Evolutionary conservation across 2,797 vertebrate genomes (phyloP), one percentile per base, ranked within the genome.

Genomic region (Rhynchotus rufescens): DNA sequence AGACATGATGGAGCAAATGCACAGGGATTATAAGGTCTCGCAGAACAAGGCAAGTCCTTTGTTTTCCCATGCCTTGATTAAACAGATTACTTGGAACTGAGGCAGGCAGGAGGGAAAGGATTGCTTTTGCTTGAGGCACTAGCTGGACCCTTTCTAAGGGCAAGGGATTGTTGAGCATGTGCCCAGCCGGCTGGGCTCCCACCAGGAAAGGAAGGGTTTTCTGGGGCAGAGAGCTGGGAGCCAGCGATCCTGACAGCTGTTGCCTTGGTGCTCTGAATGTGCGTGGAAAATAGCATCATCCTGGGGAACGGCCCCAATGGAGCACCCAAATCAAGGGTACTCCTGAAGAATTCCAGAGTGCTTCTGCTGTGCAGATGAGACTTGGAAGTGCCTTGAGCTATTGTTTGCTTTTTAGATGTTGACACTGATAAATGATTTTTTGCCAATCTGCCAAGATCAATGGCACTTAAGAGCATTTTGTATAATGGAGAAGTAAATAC

Each of bases 1-100:
- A 3, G 75, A 79, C 23, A 77, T 96, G 47, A 95, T 97, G 79
- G 95, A 97, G 36, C 97, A 97, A 88, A 90, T 97, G 93, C 94
- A 86, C 61, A 95, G 95, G 83, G 97, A 97, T 59, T 96, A 97
- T 54, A 81, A 93, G 32, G 69, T 84, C 62, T 87, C 94, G 8
- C 94, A 90, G 73, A 96, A 84, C 69, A 36, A 82, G 84, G 97
- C 97, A 61, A 96, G 96, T 95, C 30, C 38, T 45, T 71, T 26
- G 4, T 30, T 60, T 30, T 14, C 30, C 52, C 10, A 16, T 34
- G 10, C 9, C n/a, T 38, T 79, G 56, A 32, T 36, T n/a, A 52
- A 36, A 30, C 30, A 52, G 49, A 28, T 36, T 26, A 23, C 12
- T 25, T 15, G 7, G 19, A 52, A 52, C 26, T 38, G 30, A 22